Evolutionary conservation across 2,113 vertebrate species (phyloP).

Genomic region (Chrysochloris asiatica): DNA sequence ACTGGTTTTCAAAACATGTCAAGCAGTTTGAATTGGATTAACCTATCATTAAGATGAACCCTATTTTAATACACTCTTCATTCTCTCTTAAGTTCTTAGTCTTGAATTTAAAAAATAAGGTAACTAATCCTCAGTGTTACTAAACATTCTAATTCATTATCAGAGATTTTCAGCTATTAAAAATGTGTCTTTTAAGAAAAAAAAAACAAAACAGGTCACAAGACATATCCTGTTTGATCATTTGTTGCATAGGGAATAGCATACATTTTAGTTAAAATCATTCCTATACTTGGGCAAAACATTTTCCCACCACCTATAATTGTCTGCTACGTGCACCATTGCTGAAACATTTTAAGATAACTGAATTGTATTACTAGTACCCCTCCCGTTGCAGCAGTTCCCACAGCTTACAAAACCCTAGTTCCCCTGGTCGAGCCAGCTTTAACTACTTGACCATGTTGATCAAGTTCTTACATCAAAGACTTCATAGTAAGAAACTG

Average conservation of each 20-base stretch:
- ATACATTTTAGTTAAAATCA: slow-evolving; percentile 71
- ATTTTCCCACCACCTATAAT: slow-evolving; percentile 59
- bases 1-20: slow-evolving; percentile 66
- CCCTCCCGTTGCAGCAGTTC: slow-evolving; percentile 43
- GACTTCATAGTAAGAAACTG: slow-evolving; percentile 60
- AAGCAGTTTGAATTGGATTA: slow-evolving; percentile 75
- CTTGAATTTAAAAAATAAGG: slow-evolving; percentile 70
- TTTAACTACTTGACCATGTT: background rate
- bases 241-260: slow-evolving; percentile 85
- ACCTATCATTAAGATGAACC: slow-evolving; percentile 65
- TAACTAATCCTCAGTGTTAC: slow-evolving; percentile 68
- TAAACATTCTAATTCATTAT: slow-evolving; percentile 70
- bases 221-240: slow-evolving; percentile 76
- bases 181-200: slow-evolving; percentile 77
- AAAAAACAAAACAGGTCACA: slow-evolving; percentile 71
- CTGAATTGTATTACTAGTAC: slow-evolving; percentile 6
- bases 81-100: slow-evolving; percentile 70
- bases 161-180: slow-evolving; percentile 80
- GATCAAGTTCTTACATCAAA: slow-evolving; percentile 15
- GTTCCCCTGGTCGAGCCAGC: slow-evolving; percentile 36
- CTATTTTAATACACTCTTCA: slow-evolving; percentile 72
- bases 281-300: slow-evolving; percentile 71
- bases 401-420: background rate
- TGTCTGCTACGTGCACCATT: slow-evolving; percentile 63
- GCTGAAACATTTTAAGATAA: slow-evolving; percentile 19